Conservation (phyloP, 2,113 vertebrate species). For the Vanacampus margaritifer region DNA sequence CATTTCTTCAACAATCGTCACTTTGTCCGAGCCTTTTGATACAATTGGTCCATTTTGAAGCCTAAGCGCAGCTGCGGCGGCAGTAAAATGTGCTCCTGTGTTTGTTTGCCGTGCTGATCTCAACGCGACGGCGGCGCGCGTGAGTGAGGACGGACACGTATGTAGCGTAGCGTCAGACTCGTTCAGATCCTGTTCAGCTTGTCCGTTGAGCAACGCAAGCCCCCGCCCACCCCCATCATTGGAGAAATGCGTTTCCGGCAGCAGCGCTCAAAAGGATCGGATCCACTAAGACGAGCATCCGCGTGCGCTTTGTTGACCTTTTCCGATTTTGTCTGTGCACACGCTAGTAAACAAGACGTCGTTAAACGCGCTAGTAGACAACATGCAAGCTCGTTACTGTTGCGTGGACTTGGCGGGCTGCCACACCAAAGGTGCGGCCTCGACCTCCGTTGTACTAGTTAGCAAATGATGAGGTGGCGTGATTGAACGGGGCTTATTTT, state of each 20-base stretch:
- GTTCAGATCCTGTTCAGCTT: slow-evolving; percentile 69
- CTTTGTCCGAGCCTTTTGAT: neutral
- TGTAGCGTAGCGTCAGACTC: slow-evolving; percentile 12
- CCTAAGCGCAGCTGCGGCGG: neutral
- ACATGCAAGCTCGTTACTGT: slow-evolving; percentile 39
- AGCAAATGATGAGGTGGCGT: neutral
- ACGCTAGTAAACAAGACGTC: slow-evolving; percentile 28
- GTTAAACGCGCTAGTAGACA: neutral
- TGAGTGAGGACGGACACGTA: slow-evolving; percentile 12
- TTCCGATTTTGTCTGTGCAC: slow-evolving; percentile 16
- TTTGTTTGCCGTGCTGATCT: slow-evolving; percentile 15
- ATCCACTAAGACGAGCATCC: slow-evolving; percentile 6
- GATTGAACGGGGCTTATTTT: no score
- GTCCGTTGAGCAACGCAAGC: slow-evolving; percentile 75
- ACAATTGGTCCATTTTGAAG: neutral
- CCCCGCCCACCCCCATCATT: slow-evolving; percentile 18
- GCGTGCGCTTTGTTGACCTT: slow-evolving; percentile 3
- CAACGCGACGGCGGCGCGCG: slow-evolving; percentile 2
- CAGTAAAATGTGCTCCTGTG: neutral
- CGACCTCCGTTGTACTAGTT: neutral
- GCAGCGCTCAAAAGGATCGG: slow-evolving; percentile 1
- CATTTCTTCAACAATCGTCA: neutral
- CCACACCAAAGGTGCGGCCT: slow-evolving; percentile 64
- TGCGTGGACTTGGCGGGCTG: slow-evolving; percentile 55
- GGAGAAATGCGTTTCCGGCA: slow-evolving; percentile 44